phyloP scores from a whole-genome alignment of 37 sponge, comb jelly and placozoan genomes.

The Theonella swinhoei region DNA sequence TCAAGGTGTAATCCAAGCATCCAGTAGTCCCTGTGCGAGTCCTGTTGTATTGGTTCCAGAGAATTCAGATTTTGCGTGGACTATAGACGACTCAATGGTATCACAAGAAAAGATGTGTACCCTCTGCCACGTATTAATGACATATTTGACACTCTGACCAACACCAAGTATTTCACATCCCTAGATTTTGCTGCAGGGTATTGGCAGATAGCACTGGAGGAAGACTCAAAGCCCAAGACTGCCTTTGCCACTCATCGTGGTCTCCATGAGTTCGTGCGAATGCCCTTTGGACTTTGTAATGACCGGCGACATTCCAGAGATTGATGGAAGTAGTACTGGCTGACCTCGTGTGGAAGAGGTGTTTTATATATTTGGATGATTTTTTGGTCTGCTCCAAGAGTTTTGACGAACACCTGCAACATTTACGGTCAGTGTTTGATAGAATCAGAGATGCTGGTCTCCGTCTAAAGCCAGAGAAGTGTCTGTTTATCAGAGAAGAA shows the following conservation, averaged over 20 bases:
- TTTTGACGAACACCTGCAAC: no score
- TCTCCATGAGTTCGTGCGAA: slow-evolving; percentile 43
- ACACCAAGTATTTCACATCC: slow-evolving; percentile 35
- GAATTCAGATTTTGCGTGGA: slow-evolving; percentile 58
- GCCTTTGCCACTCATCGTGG: slow-evolving; percentile 59
- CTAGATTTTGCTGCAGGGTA: slow-evolving; percentile 64
- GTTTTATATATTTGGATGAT: no score
- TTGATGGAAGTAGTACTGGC: no score
- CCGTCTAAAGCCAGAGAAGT: no score
- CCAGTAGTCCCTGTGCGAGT: slow-evolving; percentile 52
- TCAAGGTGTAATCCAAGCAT: slow-evolving; percentile 2
- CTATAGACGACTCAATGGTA: slow-evolving; percentile 43
- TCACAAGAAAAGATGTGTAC: slow-evolving; percentile 56
- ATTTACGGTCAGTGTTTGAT: slow-evolving; percentile 27
- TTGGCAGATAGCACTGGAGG: slow-evolving; percentile 57
- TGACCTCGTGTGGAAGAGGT: no score
- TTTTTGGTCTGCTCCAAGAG: no score
- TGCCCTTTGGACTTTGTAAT: slow-evolving; percentile 74
- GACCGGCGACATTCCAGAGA: no score
- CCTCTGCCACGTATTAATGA: slow-evolving; percentile 64
- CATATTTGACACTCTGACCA: slow-evolving; percentile 21
- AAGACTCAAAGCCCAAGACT: slow-evolving; percentile 25
- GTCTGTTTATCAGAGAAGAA: no score
- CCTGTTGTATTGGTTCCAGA: slow-evolving; percentile 70
- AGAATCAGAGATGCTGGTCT: slow-evolving; percentile 11